These are phyloP conservation scores for Sebastes matsubarae DNA, from an alignment of 2,797 vertebrate species.

Conservation along the genomic window DNA sequence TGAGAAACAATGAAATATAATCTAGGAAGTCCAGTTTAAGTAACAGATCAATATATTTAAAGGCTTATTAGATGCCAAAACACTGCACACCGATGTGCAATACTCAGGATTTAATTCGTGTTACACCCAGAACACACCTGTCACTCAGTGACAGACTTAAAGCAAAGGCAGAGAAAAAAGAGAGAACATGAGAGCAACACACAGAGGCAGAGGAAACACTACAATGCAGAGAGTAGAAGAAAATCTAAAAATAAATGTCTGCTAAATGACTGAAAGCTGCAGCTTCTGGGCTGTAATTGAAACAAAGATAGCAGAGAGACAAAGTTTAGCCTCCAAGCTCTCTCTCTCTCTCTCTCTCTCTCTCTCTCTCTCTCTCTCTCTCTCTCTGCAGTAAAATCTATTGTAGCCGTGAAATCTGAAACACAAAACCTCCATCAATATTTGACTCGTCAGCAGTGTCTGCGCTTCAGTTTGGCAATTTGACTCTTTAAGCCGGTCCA, in stretches of 20 bases:
- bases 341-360: constrained; percentile 6
- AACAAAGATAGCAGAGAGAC: background rate
- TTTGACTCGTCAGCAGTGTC: constrained; percentile 33
- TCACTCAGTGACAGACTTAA: no score
- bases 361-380: background rate
- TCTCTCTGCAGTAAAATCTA: constrained; percentile 19
- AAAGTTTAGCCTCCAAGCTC: background rate
- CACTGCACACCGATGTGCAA: background rate
- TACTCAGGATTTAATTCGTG: background rate
- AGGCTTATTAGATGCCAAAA: background rate
- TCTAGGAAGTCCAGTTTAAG: background rate
- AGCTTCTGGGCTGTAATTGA: background rate
- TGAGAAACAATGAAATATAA: background rate
- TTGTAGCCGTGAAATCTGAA: constrained; percentile 2
- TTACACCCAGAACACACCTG: no score
- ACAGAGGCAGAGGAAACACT: background rate
- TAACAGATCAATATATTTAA: background rate
- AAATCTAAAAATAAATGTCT: background rate
- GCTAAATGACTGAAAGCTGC: background rate
- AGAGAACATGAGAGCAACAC: background rate
- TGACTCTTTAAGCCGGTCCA: constrained; percentile 10
- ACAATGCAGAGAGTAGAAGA: background rate
- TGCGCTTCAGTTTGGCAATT: constrained; percentile 5
- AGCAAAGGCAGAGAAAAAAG: background rate
- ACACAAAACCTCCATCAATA: constrained; percentile 27